Conservation (phyloP, 2,888 invertebrate species). For the Trachelus stipa region DNA sequence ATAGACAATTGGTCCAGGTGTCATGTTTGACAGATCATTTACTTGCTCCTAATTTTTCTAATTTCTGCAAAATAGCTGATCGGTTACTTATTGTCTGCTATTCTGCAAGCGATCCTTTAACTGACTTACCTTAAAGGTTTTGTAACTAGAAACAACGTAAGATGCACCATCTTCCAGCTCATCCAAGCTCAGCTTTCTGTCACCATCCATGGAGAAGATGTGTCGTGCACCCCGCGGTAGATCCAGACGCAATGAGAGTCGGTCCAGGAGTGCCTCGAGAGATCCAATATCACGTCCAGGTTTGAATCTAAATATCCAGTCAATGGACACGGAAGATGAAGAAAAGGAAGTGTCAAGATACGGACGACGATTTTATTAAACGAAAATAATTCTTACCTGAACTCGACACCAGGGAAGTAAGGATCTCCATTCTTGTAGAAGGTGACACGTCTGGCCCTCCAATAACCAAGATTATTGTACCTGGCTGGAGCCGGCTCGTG, state of each 20-base stretch:
- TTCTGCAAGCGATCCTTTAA: background rate
- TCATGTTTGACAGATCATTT: too few species aligned
- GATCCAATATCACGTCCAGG: conserved; percentile 89
- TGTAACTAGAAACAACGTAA: conserved; percentile 93
- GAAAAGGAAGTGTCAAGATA: too few species aligned
- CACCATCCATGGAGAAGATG: conserved; percentile 93
- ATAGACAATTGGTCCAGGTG: too few species aligned
- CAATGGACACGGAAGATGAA: too few species aligned
- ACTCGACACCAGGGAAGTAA: conserved; percentile 89
- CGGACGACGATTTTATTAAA: too few species aligned
- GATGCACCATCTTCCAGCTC: conserved; percentile 91
- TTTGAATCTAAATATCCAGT: conserved; percentile 72
- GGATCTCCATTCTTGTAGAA: conserved; percentile 96
- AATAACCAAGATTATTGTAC: conserved; percentile 86
- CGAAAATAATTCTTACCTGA: conserved; percentile 67
- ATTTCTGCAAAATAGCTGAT: too few species aligned
- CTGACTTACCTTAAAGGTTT: conserved; percentile 85
- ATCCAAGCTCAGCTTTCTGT: conserved; percentile 84
- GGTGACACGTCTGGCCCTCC: conserved; percentile 87
- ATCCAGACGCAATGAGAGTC: conserved; percentile 88
- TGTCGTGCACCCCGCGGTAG: conserved; percentile 89
- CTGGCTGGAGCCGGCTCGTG: conserved; percentile 70
- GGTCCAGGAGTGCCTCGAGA: conserved; percentile 86
- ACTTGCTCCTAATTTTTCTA: too few species aligned
- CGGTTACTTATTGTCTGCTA: background rate